Evolutionary conservation across 2,797 vertebrate genomes (phyloP).

Genomic region (Pelochelys cantorii): DNA sequence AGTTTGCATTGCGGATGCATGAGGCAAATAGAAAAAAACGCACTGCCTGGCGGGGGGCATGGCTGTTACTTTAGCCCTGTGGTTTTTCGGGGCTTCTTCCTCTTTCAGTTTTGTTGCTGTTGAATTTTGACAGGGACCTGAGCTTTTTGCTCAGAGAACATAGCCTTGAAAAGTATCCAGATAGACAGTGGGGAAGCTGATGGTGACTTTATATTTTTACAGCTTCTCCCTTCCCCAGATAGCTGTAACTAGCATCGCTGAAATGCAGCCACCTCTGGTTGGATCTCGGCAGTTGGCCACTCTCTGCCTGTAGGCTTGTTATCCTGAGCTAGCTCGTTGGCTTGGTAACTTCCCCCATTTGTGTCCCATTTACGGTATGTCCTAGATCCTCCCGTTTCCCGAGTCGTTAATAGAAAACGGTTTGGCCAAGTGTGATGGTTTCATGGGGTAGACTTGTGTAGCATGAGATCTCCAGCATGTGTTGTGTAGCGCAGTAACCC

Average conservation of each 20-base stretch:
- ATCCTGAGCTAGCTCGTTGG: accelerated
- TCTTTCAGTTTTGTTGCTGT: background rate
- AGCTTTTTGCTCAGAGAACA: background rate
- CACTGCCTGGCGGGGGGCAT: background rate
- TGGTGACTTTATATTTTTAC: background rate
- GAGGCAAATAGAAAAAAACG: background rate
- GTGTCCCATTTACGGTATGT: background rate
- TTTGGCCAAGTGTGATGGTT: background rate
- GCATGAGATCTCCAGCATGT: accelerated
- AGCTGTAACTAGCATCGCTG: accelerated
- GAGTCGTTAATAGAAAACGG: accelerated
- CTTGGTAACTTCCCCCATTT: background rate
- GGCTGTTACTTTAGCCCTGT: no score
- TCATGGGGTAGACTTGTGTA: background rate
- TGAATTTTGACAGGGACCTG: background rate
- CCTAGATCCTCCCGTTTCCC: accelerated
- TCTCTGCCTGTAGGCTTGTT: accelerated
- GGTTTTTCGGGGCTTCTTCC: background rate
- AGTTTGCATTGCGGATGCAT: background rate
- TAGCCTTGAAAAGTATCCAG: background rate
- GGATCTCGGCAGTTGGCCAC: background rate
- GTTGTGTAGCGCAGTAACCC: background rate
- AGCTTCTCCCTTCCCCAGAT: accelerated
- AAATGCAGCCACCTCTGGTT: accelerated
- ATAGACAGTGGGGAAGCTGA: background rate